These are phyloP conservation scores for Ceyx melanurus DNA, from an alignment of 2,113 vertebrate genomes.

Conservation along the genomic window DNA sequence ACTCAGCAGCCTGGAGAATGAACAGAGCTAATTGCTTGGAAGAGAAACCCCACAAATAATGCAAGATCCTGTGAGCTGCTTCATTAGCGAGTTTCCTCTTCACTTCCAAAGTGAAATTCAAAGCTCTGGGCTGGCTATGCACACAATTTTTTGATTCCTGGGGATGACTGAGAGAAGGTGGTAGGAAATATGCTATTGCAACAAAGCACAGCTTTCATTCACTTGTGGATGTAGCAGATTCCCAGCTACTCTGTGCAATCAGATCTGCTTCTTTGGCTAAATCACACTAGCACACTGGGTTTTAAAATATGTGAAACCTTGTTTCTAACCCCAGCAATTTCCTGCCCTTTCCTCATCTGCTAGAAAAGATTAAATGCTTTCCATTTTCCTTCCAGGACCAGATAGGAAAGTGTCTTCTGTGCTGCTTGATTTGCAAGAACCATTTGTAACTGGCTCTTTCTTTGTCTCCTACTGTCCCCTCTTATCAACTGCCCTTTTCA, in stretches of 20 bases:
- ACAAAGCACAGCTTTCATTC: slow-evolving; percentile 30
- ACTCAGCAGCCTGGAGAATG: background rate
- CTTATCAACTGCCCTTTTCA: background rate
- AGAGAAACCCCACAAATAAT: background rate
- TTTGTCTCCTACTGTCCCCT: background rate
- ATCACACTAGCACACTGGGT: background rate
- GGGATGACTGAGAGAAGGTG: slow-evolving; percentile 21
- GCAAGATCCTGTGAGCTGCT: background rate
- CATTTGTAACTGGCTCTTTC: background rate
- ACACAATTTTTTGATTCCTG: background rate
- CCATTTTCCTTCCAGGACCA: background rate
- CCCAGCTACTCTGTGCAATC: slow-evolving; percentile 22
- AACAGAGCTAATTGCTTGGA: background rate
- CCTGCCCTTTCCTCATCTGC: background rate
- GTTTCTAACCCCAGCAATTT: background rate
- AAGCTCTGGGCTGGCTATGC: background rate
- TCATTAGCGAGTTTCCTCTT: background rate
- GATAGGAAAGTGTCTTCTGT: background rate
- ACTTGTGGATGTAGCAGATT: background rate
- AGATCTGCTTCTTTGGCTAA: slow-evolving; percentile 43
- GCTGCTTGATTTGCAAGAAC: background rate
- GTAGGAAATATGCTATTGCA: background rate
- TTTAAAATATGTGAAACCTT: background rate
- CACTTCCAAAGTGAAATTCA: background rate
- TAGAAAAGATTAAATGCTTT: background rate